These are phyloP conservation scores for Pomacea maculata DNA, from an alignment of 1,140 invertebrate species.

Conservation along the genomic window DNA sequence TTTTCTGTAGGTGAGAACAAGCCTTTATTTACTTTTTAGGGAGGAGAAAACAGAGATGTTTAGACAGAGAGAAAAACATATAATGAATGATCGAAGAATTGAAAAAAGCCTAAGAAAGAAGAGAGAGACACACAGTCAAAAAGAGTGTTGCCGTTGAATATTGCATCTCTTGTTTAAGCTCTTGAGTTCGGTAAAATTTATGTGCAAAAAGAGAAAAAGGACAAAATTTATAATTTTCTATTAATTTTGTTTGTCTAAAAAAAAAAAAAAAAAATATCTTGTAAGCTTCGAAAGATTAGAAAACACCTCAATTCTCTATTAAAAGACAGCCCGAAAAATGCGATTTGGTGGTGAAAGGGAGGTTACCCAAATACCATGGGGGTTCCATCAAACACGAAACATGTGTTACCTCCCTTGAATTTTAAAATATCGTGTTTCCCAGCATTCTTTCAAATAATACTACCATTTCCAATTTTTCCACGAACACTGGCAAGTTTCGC, in stretches of 20 bases:
- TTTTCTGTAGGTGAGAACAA: neutral
- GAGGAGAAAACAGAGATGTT: neutral
- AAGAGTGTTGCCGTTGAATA: neutral
- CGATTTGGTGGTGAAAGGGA: neutral
- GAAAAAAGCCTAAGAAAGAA: neutral
- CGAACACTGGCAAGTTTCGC: no score
- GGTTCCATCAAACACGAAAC: no score
- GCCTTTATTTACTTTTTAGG: no score
- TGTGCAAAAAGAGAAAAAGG: neutral
- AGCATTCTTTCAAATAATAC: no score
- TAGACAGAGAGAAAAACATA: neutral
- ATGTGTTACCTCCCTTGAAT: no score
- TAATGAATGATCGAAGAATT: neutral
- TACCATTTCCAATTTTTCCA: no score
- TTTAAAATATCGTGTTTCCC: no score
- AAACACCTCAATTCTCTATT: neutral
- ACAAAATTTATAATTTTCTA: neutral
- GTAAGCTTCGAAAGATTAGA: neutral
- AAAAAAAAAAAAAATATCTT: no score
- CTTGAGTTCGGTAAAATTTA: neutral
- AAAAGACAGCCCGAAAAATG: neutral
- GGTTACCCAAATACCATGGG: no score
- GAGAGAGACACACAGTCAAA: slow-evolving; percentile 2
- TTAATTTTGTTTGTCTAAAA: neutral
- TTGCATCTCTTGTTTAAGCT: neutral